Base-by-base conservation (phyloP, 2,113 vertebrate species). In the Lamprologus sp. region DNA sequence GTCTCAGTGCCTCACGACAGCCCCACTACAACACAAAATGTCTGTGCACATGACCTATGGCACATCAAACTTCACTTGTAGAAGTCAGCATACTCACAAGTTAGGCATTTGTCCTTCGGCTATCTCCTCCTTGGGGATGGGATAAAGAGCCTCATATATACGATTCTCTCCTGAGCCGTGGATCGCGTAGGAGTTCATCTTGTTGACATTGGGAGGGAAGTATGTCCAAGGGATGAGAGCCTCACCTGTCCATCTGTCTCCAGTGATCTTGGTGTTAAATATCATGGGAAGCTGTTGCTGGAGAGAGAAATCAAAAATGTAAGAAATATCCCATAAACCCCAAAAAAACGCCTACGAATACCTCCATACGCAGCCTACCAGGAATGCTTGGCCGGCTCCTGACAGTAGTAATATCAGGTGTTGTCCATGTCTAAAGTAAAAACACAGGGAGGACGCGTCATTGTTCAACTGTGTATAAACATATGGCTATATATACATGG, bases 371-470 rank as follows among this genome's bases (percentile, higher is more conserved):
- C 98, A 79, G 89, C 97, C 94, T 95, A 98, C 98, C 97, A 96
- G 93, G 94, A 97, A 98, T 4, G 97, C 95, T 79, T 96, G 95
- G 92, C 97, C 96, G 86, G 88, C 97, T 77, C 97, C 97, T 86
- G 96, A 97, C 54, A 99, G 97, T 56, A 99, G 91, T 73, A 99
- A 94, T 55, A 98, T 85, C 86, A 99, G 96, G 81, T 99, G 97
- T 53, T 99, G 98, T 82, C 98, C 98, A 17, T 98, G 97, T 81
- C 98, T 99, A 90, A 89, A 89, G 86, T 11, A 58, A 37, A 89
- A 87, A 79, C 23, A 91, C 3, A 40, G 13, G 35, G 11, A 77
- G 2, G 4, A 55, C 1, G 4, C 23, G 15, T 53, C 10, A 53
- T 40, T 19, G 17, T 23, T 51, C 7, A 31, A 13, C 1, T 21